A percentile compares a stretch with the other conserved stretches of the same genome.
Conservation (phyloP, 2,888 invertebrate genomes). For the Aquatica leii region DNA sequence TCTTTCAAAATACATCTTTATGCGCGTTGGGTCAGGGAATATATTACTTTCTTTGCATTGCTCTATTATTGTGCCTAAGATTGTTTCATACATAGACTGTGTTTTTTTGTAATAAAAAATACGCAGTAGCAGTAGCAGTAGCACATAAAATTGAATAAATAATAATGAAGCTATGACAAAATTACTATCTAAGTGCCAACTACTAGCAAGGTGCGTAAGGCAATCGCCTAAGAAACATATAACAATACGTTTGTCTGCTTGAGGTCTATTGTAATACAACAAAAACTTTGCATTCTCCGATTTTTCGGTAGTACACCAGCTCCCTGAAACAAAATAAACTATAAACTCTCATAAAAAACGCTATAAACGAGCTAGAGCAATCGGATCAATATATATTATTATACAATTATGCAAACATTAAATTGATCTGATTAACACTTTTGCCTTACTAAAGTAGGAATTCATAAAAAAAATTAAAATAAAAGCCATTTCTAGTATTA, state of each 20-base stretch:
- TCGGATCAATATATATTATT: background rate
- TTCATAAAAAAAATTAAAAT: background rate
- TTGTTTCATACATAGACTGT: background rate
- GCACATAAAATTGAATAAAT: background rate
- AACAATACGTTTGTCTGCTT: background rate
- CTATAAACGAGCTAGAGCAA: too few relatives aligned
- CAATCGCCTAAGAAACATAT: constrained; percentile 2
- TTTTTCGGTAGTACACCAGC: constrained; percentile 8
- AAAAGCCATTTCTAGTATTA: background rate
- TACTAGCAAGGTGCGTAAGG: background rate
- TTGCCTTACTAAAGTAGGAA: background rate
- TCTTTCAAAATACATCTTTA: background rate
- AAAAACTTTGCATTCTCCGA: constrained; percentile 3
- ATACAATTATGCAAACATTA: background rate
- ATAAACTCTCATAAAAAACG: background rate
- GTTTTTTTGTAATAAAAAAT: background rate
- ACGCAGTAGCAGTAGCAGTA: background rate
- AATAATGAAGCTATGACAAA: background rate
- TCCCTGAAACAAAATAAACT: constrained; percentile 7
- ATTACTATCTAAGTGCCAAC: background rate
- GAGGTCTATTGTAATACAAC: too few relatives aligned
- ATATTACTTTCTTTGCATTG: too few relatives aligned
- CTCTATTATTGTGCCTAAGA: too few relatives aligned
- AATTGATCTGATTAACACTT: background rate
- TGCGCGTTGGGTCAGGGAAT: too few relatives aligned